These are phyloP conservation scores for Drosophila macrothrix DNA, from an alignment of 2,888 invertebrate genomes.

Conservation along the genomic window DNA sequence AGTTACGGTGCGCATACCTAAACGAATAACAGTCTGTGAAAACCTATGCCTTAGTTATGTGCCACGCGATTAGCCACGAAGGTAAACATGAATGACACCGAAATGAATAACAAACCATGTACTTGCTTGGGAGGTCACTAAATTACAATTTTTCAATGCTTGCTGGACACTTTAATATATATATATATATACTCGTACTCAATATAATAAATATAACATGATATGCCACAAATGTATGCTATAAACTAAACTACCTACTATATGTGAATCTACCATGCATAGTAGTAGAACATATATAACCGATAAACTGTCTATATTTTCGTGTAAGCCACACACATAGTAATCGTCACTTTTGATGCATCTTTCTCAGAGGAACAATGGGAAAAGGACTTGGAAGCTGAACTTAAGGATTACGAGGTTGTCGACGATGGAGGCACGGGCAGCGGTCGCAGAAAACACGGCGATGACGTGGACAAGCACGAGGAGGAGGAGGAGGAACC, in stretches of 20 bases:
- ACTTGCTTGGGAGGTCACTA: constrained; percentile 71
- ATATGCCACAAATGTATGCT: constrained; percentile 45
- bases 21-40: constrained; percentile 82
- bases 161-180: constrained; percentile 58
- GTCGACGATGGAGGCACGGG: constrained; percentile 87
- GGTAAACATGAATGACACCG: constrained; percentile 46
- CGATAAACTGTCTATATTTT: constrained; percentile 8
- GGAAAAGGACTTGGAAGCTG: constrained; percentile 98
- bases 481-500: constrained; percentile 82
- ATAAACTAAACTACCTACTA: constrained; percentile 37
- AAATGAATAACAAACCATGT: constrained; percentile 48
- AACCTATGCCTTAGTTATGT: constrained; percentile 78
- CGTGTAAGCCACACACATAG: constrained; percentile 68
- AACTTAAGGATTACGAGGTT: constrained; percentile 97
- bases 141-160: constrained; percentile 52
- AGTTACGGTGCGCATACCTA: constrained; percentile 82
- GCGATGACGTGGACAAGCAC: constrained; percentile 41
- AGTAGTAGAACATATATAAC: constrained; percentile 21
- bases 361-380: constrained; percentile 91
- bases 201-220: constrained; percentile 28
- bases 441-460: constrained; percentile 35
- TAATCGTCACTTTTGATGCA: constrained; percentile 51
- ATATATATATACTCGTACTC: constrained; percentile 5
- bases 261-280: constrained; percentile 33
- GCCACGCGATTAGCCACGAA: constrained; percentile 58